These are phyloP conservation scores for Porites lobata DNA, from an alignment of 92 coral and sea anemone genomes.

Conservation along the genomic window DNA sequence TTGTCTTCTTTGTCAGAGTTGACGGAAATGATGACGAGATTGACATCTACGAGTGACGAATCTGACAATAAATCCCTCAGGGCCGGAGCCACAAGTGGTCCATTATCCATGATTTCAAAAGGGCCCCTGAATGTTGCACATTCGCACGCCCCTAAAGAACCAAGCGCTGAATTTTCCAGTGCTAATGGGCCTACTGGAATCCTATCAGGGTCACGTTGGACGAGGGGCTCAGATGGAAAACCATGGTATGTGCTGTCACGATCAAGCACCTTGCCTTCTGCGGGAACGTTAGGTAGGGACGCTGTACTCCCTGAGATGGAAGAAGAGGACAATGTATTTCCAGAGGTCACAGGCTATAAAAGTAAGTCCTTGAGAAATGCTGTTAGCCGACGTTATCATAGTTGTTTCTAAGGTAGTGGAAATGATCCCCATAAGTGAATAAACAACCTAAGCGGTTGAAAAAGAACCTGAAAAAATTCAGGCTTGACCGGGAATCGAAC, in stretches of 20 bases:
- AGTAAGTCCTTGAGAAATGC: too few species aligned
- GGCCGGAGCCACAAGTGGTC: background rate
- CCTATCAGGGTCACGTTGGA: conserved; percentile 22
- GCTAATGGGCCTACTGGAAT: background rate
- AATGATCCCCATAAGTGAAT: too few species aligned
- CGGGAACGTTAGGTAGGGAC: background rate
- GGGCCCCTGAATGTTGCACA: background rate
- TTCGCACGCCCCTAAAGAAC: background rate
- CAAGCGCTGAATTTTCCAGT: background rate
- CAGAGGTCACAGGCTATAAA: too few species aligned
- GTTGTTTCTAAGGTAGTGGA: too few species aligned
- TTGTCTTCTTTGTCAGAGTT: conserved; percentile 69
- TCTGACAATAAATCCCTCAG: conserved; percentile 20
- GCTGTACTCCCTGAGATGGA: background rate
- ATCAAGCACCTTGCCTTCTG: conserved; percentile 45
- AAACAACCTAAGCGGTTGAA: too few species aligned
- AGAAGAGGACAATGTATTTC: conserved; percentile 21
- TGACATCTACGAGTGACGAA: conserved; percentile 73
- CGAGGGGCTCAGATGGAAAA: conserved; percentile 39
- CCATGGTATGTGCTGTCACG: conserved; percentile 52
- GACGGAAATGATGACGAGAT: conserved; percentile 71
- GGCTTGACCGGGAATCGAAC: too few species aligned
- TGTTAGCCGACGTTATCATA: too few species aligned
- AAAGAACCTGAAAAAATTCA: too few species aligned
- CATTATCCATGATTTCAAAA: background rate